Evolutionary conservation across 2,888 invertebrate genomes (phyloP).

Genomic region (Flexamia atlantica): DNA sequence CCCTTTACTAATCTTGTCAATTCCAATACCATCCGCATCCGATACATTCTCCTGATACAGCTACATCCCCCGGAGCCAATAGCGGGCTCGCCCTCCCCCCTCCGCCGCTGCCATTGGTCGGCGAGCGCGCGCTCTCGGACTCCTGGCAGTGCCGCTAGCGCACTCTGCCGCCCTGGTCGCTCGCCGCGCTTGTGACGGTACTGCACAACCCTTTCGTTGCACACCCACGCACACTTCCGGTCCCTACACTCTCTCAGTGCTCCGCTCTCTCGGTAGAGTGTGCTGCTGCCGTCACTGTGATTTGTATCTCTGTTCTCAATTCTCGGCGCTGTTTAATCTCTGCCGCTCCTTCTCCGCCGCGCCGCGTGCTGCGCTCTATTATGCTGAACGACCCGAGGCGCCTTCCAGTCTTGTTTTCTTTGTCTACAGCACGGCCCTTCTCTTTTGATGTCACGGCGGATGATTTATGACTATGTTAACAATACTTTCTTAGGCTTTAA

Average conservation of each 20-base stretch:
- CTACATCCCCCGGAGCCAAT: slow-evolving; percentile 32
- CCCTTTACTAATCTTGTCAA: no score
- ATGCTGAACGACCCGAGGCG: background rate
- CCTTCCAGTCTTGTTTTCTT: no score
- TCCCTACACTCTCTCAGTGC: background rate
- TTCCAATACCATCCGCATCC: no score
- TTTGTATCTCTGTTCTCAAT: no score
- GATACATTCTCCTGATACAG: background rate
- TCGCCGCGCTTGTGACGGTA: slow-evolving; percentile 40
- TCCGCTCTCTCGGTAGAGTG: background rate
- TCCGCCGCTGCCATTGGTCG: background rate
- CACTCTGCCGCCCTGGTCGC: slow-evolving; percentile 37
- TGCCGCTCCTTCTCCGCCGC: background rate
- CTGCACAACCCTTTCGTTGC: slow-evolving; percentile 58
- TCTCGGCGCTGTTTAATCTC: background rate
- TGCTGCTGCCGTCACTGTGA: no score
- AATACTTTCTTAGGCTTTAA: no score
- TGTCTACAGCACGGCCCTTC: no score
- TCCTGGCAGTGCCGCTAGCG: background rate
- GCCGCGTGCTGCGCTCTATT: no score
- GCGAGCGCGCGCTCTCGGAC: background rate
- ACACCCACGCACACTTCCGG: slow-evolving; percentile 49
- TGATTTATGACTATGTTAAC: no score
- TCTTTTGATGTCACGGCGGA: no score
- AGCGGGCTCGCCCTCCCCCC: background rate